A percentile compares a stretch with the other conserved stretches of the same genome.
These are phyloP conservation scores for Hyles lineata DNA, from an alignment of 2,888 invertebrate species.

Conservation along the genomic window DNA sequence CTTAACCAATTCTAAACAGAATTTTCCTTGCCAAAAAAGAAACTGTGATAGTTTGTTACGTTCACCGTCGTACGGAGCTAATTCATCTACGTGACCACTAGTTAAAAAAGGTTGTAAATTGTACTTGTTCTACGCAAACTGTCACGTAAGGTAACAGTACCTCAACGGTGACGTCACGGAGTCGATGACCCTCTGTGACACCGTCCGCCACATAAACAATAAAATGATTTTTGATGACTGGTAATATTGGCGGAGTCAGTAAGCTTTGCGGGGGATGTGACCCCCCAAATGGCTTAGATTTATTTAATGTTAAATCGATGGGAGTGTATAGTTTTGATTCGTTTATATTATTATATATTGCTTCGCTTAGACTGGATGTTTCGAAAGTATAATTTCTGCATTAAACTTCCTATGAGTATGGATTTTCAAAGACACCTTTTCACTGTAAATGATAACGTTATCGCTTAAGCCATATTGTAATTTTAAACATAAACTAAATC, in stretches of 20 bases:
- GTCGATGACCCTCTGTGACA: slow-evolving; percentile 29
- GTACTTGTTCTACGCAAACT: slow-evolving; percentile 20
- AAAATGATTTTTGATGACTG: slow-evolving; percentile 25
- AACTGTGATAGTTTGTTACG: not conserved
- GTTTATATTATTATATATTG: too few species aligned
- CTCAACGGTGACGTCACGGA: slow-evolving; percentile 27
- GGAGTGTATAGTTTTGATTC: too few species aligned
- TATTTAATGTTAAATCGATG: not conserved
- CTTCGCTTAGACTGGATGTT: too few species aligned
- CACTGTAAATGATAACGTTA: not conserved
- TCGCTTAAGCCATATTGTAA: not conserved
- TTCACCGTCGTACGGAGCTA: not conserved
- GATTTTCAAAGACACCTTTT: too few species aligned
- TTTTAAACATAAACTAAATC: slow-evolving; percentile 5
- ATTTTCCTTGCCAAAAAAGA: not conserved
- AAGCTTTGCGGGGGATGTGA: not conserved
- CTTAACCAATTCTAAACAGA: not conserved
- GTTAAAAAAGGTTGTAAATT: slow-evolving; percentile 12
- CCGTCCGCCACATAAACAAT: slow-evolving; percentile 23
- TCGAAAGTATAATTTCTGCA: too few species aligned
- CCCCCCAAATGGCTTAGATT: not conserved
- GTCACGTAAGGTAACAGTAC: slow-evolving; percentile 32
- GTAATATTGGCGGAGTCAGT: not conserved
- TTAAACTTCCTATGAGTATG: too few species aligned
- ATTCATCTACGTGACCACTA: not conserved